Conservation (phyloP, 2,888 invertebrate species). For the Lasioglossum lativentre region DNA sequence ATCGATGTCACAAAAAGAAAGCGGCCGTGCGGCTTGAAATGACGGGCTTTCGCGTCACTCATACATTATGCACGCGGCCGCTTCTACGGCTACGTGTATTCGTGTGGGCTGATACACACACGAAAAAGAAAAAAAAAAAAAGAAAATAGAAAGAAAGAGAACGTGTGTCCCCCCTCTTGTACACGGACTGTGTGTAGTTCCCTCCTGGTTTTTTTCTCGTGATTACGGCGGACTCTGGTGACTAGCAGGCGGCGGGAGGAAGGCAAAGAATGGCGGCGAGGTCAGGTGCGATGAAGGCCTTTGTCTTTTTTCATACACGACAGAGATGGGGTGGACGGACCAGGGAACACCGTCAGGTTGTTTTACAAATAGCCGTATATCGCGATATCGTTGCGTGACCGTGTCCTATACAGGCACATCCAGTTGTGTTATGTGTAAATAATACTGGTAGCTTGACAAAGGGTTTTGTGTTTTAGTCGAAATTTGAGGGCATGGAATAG, state of each 20-base stretch:
- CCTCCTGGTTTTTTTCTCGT: constrained; percentile 51
- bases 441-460: neutral
- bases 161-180: constrained; percentile 30
- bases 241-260: constrained; percentile 34
- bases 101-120: constrained; percentile 69
- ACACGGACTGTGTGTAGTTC: constrained; percentile 32
- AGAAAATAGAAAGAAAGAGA: constrained; percentile 20
- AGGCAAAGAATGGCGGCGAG: constrained; percentile 53
- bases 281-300: constrained; percentile 63
- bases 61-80: constrained; percentile 82
- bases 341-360: constrained; percentile 34
- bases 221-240: constrained; percentile 62
- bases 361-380: constrained; percentile 43
- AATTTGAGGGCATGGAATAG: neutral
- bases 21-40: constrained; percentile 82
- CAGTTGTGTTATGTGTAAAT: neutral
- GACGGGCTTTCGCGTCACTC: constrained; percentile 83
- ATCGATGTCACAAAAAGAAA: constrained; percentile 84
- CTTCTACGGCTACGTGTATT: constrained; percentile 77
- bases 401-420: neutral
- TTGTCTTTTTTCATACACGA: constrained; percentile 52
- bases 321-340: constrained; percentile 45
- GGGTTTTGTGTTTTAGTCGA: neutral
- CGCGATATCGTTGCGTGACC: constrained; percentile 24
- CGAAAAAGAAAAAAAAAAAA: constrained; percentile 42